These are phyloP conservation scores for Eueremaeus valkanovi DNA, from an alignment of 2,888 invertebrate genomes.

Conservation along the genomic window DNA sequence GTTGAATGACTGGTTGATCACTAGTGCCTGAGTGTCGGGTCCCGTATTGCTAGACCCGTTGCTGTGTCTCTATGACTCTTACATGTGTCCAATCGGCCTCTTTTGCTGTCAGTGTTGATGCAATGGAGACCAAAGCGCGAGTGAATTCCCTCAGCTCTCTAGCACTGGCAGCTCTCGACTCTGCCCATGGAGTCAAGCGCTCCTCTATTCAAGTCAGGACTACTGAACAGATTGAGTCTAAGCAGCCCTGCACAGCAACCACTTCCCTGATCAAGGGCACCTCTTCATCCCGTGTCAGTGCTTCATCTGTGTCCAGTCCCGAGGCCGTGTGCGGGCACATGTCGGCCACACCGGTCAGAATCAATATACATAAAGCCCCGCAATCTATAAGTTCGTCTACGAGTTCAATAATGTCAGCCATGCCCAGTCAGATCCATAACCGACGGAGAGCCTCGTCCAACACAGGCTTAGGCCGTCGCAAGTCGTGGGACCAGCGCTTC, in stretches of 20 bases:
- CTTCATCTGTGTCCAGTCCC: neutral
- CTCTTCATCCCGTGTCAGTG: too few species aligned
- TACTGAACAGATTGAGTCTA: neutral
- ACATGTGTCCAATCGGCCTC: conserved; percentile 11
- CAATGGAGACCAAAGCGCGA: neutral
- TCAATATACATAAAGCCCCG: conserved; percentile 13
- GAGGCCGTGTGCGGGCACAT: neutral
- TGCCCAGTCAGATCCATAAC: neutral
- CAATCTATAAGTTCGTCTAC: conserved; percentile 11
- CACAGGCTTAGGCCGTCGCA: conserved; percentile 37
- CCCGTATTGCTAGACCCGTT: conserved; percentile 7
- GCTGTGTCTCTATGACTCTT: conserved; percentile 20
- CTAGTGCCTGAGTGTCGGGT: conserved; percentile 20
- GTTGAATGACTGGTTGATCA: neutral
- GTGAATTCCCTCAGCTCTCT: conserved; percentile 13
- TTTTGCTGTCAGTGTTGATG: conserved; percentile 11
- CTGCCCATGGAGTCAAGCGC: too few species aligned
- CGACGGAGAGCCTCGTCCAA: conserved; percentile 38
- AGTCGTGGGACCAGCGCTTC: conserved; percentile 40
- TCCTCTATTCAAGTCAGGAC: too few species aligned
- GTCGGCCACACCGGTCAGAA: neutral
- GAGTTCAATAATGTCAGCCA: conserved; percentile 3
- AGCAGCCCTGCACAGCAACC: too few species aligned
- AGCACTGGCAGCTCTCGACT: conserved; percentile 8
- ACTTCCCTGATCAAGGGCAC: conserved; percentile 11